Evolutionary conservation across 2,888 invertebrate genomes (phyloP).

Genomic region (Heliconius cydno): DNA sequence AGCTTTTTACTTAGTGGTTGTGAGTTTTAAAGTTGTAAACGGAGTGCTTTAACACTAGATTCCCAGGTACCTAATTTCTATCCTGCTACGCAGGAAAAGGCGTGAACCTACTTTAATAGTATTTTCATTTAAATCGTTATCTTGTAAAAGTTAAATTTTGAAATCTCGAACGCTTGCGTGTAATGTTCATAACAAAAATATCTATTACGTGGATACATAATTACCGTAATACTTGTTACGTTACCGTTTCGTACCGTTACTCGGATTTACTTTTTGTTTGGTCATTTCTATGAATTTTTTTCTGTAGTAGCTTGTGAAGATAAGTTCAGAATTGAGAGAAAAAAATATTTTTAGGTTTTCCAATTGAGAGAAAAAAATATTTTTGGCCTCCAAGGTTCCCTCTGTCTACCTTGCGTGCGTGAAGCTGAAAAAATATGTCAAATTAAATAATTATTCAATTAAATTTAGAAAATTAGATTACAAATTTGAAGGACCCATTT

Average conservation of each 20-base stretch:
- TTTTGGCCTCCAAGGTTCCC: too few species aligned
- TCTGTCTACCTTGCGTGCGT: too few species aligned
- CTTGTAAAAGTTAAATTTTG: conserved; percentile 11
- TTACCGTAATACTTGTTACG: conserved; percentile 52
- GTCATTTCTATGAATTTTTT: conserved; percentile 22
- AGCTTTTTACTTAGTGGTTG: not conserved
- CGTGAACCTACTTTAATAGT: too few species aligned
- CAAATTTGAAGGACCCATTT: not conserved
- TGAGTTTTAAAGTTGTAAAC: not conserved
- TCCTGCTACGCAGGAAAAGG: too few species aligned
- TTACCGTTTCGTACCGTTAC: conserved; percentile 56
- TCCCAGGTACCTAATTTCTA: not conserved
- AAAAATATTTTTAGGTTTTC: too few species aligned
- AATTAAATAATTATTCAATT: not conserved
- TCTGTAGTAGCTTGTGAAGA: not conserved
- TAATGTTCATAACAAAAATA: conserved; percentile 30
- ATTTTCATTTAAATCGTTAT: not conserved
- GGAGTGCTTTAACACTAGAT: too few species aligned
- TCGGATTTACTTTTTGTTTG: conserved; percentile 39
- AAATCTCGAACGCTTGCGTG: conserved; percentile 25
- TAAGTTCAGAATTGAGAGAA: not conserved
- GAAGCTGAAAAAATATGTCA: not conserved
- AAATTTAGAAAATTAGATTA: not conserved
- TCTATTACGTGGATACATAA: conserved; percentile 41
- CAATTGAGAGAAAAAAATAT: too few species aligned